A percentile compares a stretch with the other conserved stretches of the same genome.
phyloP scores from a whole-genome alignment of 2,113 vertebrate species.

The Galemys pyrenaicus region DNA sequence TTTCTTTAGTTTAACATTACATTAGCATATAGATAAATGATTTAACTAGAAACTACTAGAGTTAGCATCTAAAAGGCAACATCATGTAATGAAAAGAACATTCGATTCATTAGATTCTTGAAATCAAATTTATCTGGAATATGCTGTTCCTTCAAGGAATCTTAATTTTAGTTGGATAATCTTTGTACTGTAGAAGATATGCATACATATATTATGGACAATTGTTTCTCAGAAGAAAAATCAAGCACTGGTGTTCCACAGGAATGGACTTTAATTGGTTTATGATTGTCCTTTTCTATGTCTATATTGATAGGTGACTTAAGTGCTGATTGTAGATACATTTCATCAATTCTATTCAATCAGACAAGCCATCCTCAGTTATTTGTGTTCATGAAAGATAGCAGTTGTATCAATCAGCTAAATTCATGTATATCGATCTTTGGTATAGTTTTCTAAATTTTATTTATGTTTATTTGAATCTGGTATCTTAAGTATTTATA shows the following conservation, averaged over 20 bases:
- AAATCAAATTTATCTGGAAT: slow-evolving; percentile 52
- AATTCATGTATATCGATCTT: neutral
- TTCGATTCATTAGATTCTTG: slow-evolving; percentile 53
- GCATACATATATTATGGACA: neutral
- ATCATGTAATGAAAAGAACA: slow-evolving; percentile 55
- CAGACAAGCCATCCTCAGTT: neutral
- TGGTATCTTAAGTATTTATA: neutral
- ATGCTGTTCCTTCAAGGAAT: slow-evolving; percentile 52
- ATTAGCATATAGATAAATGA: slow-evolving; percentile 45
- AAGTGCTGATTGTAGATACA: neutral
- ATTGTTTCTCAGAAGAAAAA: neutral
- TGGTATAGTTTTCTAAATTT: neutral
- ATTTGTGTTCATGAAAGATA: neutral
- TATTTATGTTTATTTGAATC: neutral
- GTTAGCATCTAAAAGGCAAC: slow-evolving; percentile 30
- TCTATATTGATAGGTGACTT: neutral
- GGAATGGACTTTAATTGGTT: neutral
- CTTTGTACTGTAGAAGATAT: neutral
- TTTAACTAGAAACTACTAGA: slow-evolving; percentile 37
- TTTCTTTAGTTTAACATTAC: slow-evolving; percentile 14
- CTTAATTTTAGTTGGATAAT: slow-evolving; percentile 33
- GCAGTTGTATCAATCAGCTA: neutral
- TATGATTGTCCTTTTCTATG: neutral
- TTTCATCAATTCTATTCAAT: neutral
- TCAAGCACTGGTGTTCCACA: neutral